Evolutionary conservation across 2,113 vertebrate genomes (phyloP).

Genomic region (Protobothrops flavoviridis): DNA sequence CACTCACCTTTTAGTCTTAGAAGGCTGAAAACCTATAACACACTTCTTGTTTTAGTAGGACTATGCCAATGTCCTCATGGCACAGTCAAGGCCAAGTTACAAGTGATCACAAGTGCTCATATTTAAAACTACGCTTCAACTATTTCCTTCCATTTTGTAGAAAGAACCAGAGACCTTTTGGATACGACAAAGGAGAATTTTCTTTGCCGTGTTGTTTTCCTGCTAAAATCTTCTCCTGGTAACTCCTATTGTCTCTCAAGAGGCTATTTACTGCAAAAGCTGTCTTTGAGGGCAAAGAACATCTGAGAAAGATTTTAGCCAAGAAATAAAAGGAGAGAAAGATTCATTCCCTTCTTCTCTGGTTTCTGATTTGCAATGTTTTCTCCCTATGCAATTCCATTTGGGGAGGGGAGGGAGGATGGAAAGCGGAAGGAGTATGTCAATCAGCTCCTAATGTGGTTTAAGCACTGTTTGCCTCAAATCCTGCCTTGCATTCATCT

Average conservation of each 20-base stretch:
- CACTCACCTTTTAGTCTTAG: neutral
- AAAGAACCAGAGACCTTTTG: neutral
- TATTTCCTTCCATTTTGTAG: neutral
- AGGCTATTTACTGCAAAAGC: neutral
- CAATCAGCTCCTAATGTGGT: neutral
- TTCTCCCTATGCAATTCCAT: too few species aligned
- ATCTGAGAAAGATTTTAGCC: neutral
- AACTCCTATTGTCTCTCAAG: neutral
- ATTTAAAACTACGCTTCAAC: neutral
- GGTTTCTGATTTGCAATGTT: too few species aligned
- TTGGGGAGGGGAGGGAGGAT: fast-evolving
- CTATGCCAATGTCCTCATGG: neutral
- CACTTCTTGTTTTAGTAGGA: neutral
- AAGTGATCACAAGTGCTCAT: neutral
- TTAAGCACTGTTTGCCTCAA: neutral
- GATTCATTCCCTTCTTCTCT: too few species aligned
- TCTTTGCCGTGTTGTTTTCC: neutral
- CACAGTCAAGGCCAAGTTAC: neutral
- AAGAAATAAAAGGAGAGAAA: neutral
- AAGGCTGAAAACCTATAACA: neutral
- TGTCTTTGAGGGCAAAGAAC: neutral
- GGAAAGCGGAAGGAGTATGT: neutral
- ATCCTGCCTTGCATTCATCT: neutral
- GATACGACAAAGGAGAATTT: neutral
- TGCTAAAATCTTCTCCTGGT: neutral